Percentiles rank a stretch among this genome's conserved stretches.
phyloP scores from a whole-genome alignment of 1,140 invertebrate genomes.

The Drosophila navojoa region DNA sequence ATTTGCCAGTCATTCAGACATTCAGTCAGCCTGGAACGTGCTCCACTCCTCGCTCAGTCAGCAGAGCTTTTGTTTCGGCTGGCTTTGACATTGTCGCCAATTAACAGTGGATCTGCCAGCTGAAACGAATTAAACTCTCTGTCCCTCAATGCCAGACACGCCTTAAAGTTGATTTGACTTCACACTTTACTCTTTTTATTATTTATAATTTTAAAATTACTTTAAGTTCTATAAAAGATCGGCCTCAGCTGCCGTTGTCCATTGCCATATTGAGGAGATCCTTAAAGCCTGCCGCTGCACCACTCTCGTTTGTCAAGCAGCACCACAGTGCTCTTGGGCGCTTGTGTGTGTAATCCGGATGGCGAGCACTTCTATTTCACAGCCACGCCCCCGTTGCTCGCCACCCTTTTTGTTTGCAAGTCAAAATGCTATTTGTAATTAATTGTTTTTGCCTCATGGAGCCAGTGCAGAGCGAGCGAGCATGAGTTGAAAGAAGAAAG shows the following conservation, averaged over 20 bases:
- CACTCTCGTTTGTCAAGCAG: conserved; percentile 4
- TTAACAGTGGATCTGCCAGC: conserved; percentile 40
- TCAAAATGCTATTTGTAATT: conserved; percentile 81
- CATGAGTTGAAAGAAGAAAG: not conserved
- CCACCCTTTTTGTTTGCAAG: conserved; percentile 69
- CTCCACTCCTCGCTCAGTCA: conserved; percentile 49
- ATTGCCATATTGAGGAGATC: conserved; percentile 6
- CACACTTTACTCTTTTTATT: not conserved
- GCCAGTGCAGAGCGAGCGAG: conserved; percentile 20
- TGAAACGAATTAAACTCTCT: not conserved
- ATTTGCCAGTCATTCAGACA: conserved; percentile 56
- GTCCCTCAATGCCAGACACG: not conserved
- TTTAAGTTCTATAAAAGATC: not conserved
- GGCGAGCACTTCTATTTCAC: conserved; percentile 16
- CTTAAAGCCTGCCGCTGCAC: not conserved
- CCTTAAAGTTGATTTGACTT: not conserved
- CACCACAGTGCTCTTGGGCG: conserved; percentile 25
- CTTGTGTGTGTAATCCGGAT: conserved; percentile 34
- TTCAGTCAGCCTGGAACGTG: conserved; percentile 45
- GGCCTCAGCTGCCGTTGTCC: not conserved
- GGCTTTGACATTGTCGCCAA: conserved; percentile 63
- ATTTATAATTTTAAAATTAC: not conserved
- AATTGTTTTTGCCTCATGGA: conserved; percentile 76
- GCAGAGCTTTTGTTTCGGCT: conserved; percentile 63
- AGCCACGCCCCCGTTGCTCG: not conserved